These are phyloP conservation scores for Oryzias celebensis DNA, from an alignment of 2,113 vertebrate genomes.

Conservation along the genomic window DNA sequence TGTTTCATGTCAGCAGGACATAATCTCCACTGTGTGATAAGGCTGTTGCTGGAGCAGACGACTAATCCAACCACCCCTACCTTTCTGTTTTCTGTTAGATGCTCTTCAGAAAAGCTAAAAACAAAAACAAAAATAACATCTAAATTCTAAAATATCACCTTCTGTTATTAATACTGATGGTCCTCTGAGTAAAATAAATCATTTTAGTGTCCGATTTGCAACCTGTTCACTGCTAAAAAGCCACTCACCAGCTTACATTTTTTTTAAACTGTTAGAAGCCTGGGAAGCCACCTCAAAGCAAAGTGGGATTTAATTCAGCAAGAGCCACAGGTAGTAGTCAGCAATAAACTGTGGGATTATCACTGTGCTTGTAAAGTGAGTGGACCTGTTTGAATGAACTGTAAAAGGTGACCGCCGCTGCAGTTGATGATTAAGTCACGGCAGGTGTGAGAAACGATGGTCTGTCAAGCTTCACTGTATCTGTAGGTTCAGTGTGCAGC, in stretches of 20 bases:
- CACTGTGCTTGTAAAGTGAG: slow-evolving; percentile 71
- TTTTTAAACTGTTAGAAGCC: too few relatives aligned
- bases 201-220: too few relatives aligned
- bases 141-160: too few relatives aligned
- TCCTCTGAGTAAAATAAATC: too few relatives aligned
- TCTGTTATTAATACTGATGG: too few relatives aligned
- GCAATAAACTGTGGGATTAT: slow-evolving; percentile 69
- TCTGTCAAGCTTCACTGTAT: slow-evolving; percentile 47
- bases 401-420: slow-evolving; percentile 65
- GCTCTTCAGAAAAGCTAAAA: too few relatives aligned
- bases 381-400: slow-evolving; percentile 63
- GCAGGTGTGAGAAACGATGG: slow-evolving; percentile 67
- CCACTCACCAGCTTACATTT: too few relatives aligned
- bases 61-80: too few relatives aligned
- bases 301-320: slow-evolving; percentile 38
- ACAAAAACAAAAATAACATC: too few relatives aligned
- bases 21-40: slow-evolving; percentile 11
- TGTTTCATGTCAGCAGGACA: slow-evolving; percentile 14
- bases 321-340: slow-evolving; percentile 54
- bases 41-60: background rate
- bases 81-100: too few relatives aligned
- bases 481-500: slow-evolving; percentile 32
- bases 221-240: too few relatives aligned
- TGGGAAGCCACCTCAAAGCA: too few relatives aligned
- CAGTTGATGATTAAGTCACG: slow-evolving; percentile 63